Conservation (phyloP, 2,888 invertebrate genomes). For the Ecdyonurus torrentis region DNA sequence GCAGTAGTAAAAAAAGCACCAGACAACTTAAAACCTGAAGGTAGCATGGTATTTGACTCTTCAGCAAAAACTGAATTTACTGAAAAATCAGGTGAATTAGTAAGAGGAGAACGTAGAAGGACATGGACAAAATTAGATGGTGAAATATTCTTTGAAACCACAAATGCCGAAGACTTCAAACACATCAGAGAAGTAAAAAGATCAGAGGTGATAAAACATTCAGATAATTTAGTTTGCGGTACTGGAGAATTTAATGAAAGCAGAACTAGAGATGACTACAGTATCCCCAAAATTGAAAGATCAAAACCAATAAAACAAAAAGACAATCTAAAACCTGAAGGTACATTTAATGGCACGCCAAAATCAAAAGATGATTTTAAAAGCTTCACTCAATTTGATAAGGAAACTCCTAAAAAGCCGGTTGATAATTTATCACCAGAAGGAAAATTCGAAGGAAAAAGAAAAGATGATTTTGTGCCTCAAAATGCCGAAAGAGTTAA, state of each 20-base stretch:
- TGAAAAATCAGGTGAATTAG: slow-evolving; percentile 37
- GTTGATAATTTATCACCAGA: slow-evolving; percentile 33
- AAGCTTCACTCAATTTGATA: slow-evolving; percentile 1
- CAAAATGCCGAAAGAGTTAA: slow-evolving; percentile 12
- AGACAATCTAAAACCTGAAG: slow-evolving; percentile 23
- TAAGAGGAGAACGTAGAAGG: slow-evolving; percentile 39
- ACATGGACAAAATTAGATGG: slow-evolving; percentile 41
- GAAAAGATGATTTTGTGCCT: slow-evolving; percentile 27
- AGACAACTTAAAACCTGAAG: slow-evolving; percentile 19
- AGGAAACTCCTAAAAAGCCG: slow-evolving; percentile 24
- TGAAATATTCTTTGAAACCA: slow-evolving; percentile 33
- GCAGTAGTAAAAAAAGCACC: slow-evolving; percentile 10
- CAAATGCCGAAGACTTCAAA: slow-evolving; percentile 36
- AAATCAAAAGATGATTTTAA: slow-evolving; percentile 11
- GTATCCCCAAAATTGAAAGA: slow-evolving; percentile 22
- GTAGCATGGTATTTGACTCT: slow-evolving; percentile 44
- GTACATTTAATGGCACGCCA: slow-evolving; percentile 16
- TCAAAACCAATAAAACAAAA: slow-evolving; percentile 20
- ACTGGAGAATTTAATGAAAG: slow-evolving; percentile 38
- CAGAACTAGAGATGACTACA: slow-evolving; percentile 35
- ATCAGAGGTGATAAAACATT: slow-evolving; percentile 30
- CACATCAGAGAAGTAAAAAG: slow-evolving; percentile 18
- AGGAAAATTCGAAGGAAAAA: slow-evolving; percentile 33
- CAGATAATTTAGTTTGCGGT: slow-evolving; percentile 27
- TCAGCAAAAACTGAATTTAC: slow-evolving; percentile 44